Conservation (phyloP, 2,888 invertebrate species). For the Taphrorychus bicolor region DNA sequence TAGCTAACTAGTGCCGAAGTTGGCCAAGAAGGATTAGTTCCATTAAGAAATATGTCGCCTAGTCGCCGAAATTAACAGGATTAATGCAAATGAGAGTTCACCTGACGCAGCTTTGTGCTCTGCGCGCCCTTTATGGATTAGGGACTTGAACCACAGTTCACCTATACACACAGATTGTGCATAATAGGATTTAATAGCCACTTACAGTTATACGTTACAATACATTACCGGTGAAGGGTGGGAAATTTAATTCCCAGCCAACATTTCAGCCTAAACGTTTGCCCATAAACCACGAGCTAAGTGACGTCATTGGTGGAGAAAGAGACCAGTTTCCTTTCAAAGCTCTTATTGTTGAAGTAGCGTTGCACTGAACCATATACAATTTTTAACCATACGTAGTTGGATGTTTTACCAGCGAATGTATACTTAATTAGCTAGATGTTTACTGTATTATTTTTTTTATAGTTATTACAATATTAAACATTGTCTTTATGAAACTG, state of each 20-base stretch:
- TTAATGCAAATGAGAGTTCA: constrained; percentile 27
- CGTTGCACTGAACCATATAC: no score
- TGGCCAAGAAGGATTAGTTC: constrained; percentile 13
- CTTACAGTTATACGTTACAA: constrained; percentile 39
- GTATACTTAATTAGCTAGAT: no score
- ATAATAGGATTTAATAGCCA: constrained; percentile 39
- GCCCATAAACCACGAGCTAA: constrained; percentile 24
- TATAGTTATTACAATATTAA: no score
- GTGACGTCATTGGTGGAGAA: constrained; percentile 15
- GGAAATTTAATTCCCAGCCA: constrained; percentile 32
- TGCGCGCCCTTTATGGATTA: constrained; percentile 29
- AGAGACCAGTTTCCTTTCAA: no score
- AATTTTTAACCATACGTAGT: no score
- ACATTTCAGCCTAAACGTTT: constrained; percentile 28
- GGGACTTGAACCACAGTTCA: constrained; percentile 27
- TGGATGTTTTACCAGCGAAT: no score
- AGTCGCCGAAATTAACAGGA: constrained; percentile 20
- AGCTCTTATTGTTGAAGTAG: no score
- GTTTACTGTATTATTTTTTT: no score
- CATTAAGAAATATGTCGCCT: constrained; percentile 21
- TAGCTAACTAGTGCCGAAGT: background rate
- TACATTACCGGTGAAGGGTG: constrained; percentile 34
- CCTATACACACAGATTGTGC: constrained; percentile 36
- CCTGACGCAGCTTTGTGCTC: constrained; percentile 31
- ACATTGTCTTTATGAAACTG: no score